Base-by-base conservation (phyloP, 2,113 vertebrate genomes). In the Gorsachius goisagi region DNA sequence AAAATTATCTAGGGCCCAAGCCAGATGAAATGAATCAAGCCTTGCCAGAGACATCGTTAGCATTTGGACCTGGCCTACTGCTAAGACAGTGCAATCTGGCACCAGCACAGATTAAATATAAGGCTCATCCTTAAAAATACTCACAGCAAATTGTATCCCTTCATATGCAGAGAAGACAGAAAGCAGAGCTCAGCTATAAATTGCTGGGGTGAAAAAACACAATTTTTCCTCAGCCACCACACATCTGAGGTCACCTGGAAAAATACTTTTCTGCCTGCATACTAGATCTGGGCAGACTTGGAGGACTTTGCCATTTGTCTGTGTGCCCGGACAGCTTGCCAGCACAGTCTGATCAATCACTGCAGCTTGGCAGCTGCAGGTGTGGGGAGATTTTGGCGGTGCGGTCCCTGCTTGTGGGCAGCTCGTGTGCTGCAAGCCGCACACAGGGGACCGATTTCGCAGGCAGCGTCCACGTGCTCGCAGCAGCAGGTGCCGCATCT, bases 41-140 rank as follows among this genome's bases (percentile, higher is more conserved):
- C 89, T 93, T 94, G 85, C 94, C 92, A 94, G 95, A 96, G 85
- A 90, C 13, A 3, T 86, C 1, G 18, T 66, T 95, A 85, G 74
- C 87, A 76, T 93, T 96, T 91, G 78, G 95, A 88, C 89, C 71
- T 72, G 79, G 92, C 78, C 95, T 95, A 93, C 89, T 96, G 90
- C 82, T 96, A 91, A 85, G 32, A 47, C 9, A 55, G 67, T 22
- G 63, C 90, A 95, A 89, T 92, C 86, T 89, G 89, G 95, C 95
- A 88, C 47, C 53, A 93, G 71, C 77, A 88, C 24, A 47, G 67
- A 83, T 91, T 89, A 92, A 93, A 95, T 89, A 79, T 56, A 93
- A 93, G 71, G 18, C 85, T 91, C 82, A 69, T 95, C 93, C 91
- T 93, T 91, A 89, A 97, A 96, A 97, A 95, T 92, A 95, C 53